These are phyloP conservation scores for Vulpes ferrilata DNA, from an alignment of 2,113 vertebrate genomes.

Conservation along the genomic window DNA sequence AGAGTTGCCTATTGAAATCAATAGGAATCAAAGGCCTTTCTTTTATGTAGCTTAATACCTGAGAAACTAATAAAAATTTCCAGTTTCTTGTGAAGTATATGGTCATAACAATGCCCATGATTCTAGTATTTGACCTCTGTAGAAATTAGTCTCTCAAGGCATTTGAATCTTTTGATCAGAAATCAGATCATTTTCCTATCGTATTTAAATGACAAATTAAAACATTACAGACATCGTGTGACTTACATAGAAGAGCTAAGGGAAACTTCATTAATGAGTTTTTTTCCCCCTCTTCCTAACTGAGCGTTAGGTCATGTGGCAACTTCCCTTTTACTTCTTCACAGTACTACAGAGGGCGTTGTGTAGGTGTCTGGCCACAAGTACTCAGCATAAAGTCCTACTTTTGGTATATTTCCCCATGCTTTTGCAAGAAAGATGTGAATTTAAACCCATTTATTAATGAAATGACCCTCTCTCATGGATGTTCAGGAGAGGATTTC, in stretches of 20 bases:
- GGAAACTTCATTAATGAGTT: neutral
- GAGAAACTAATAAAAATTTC: constrained; percentile 36
- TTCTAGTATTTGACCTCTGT: neutral
- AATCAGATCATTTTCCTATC: neutral
- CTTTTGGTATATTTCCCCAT: neutral
- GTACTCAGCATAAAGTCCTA: neutral
- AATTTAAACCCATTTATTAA: neutral
- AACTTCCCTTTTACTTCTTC: neutral
- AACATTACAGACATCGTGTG: neutral
- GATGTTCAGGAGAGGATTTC: neutral
- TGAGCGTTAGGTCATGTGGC: neutral
- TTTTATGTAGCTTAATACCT: constrained; percentile 21
- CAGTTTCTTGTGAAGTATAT: neutral
- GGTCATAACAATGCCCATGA: neutral
- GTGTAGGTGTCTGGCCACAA: neutral
- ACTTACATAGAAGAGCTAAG: neutral
- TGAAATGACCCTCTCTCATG: neutral
- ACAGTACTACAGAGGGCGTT: constrained; percentile 19
- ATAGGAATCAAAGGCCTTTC: constrained; percentile 36
- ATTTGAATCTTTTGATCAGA: constrained; percentile 25
- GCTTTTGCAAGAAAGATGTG: neutral
- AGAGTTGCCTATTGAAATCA: neutral
- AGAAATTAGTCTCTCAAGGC: neutral
- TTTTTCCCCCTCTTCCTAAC: neutral
- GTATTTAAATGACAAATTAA: neutral